Evolutionary conservation across 2,113 vertebrate genomes (phyloP).

Genomic region (Caranx ignobilis): DNA sequence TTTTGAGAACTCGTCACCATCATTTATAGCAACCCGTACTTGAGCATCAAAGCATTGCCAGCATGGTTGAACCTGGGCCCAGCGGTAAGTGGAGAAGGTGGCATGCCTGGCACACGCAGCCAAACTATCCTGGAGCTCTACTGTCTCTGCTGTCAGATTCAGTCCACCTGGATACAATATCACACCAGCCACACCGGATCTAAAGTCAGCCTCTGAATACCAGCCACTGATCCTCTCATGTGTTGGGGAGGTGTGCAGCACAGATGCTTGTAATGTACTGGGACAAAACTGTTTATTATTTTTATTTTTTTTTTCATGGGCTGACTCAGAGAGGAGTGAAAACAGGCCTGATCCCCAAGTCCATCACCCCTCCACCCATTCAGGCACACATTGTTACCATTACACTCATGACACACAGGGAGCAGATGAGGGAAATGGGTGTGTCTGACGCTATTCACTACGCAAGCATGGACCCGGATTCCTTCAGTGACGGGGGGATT

Average conservation of each 20-base stretch:
- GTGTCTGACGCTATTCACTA: slow-evolving; percentile 43
- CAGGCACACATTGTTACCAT: slow-evolving; percentile 56
- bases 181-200: slow-evolving; percentile 17
- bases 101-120: slow-evolving; percentile 37
- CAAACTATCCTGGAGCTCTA: neutral
- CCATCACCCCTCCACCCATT: slow-evolving; percentile 13
- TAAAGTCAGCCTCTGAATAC: slow-evolving; percentile 15
- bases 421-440: slow-evolving; percentile 46
- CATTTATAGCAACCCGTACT: slow-evolving; percentile 56
- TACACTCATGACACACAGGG: slow-evolving; percentile 41
- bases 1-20: slow-evolving; percentile 46
- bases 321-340: slow-evolving; percentile 50
- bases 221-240: neutral
- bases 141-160: slow-evolving; percentile 43
- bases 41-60: slow-evolving; percentile 70
- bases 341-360: slow-evolving; percentile 8
- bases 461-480: slow-evolving; percentile 46
- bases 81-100: slow-evolving; percentile 65
- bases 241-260: neutral
- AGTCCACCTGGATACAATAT: slow-evolving; percentile 46
- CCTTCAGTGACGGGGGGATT: slow-evolving; percentile 42
- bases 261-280: slow-evolving; percentile 3
- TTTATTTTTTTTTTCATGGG: slow-evolving; percentile 1
- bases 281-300: slow-evolving; percentile 20
- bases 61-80: slow-evolving; percentile 57